phyloP scores from a whole-genome alignment of 2,888 invertebrate genomes.

The Gandaritis pyraliata region DNA sequence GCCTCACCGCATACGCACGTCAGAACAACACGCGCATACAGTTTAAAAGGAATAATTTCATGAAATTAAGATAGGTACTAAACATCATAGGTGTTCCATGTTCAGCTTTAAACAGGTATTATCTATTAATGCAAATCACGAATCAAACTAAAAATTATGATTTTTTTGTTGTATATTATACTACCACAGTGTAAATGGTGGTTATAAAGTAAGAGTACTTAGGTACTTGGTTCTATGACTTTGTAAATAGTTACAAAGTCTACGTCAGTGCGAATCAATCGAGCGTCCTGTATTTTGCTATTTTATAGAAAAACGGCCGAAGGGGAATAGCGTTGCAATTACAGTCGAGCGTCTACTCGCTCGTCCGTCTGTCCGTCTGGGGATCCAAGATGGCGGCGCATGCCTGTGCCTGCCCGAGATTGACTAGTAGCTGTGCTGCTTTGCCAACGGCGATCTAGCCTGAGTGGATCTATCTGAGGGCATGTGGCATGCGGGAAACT shows the following conservation, averaged over 20 bases:
- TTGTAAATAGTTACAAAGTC: slow-evolving; percentile 22
- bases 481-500: slow-evolving; percentile 66
- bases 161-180: no score
- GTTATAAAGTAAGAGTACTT: slow-evolving; percentile 12
- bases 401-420: slow-evolving; percentile 79
- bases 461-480: slow-evolving; percentile 68
- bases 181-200: slow-evolving; percentile 1
- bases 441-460: slow-evolving; percentile 77
- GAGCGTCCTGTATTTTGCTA: slow-evolving; percentile 55
- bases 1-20: no score
- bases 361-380: slow-evolving; percentile 67
- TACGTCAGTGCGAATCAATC: slow-evolving; percentile 44
- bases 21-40: no score
- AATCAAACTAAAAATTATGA: no score
- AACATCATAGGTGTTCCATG: no score
- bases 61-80: no score
- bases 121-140: no score
- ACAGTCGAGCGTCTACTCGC: slow-evolving; percentile 70
- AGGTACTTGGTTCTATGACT: no score
- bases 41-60: no score
- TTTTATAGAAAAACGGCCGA: slow-evolving; percentile 73
- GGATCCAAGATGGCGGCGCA: slow-evolving; percentile 74
- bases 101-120: no score
- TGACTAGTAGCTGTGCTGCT: slow-evolving; percentile 79
- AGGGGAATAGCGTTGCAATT: slow-evolving; percentile 77